These are phyloP conservation scores for Scopus umbretta DNA, from an alignment of 2,113 vertebrate genomes.

Conservation along the genomic window DNA sequence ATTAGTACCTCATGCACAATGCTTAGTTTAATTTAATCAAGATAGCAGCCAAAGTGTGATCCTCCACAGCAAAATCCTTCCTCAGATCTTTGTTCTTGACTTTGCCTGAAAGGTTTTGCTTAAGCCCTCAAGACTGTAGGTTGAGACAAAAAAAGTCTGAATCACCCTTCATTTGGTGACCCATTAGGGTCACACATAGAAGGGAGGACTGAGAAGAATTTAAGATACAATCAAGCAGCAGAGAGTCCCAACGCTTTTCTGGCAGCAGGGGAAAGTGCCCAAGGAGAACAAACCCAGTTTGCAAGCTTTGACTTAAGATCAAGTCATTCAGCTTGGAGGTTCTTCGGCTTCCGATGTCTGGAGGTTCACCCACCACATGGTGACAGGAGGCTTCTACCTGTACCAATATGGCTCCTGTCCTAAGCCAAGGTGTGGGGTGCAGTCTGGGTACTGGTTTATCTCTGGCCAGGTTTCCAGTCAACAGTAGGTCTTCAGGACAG, in stretches of 20 bases:
- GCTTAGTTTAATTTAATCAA: neutral
- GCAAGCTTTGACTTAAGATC: neutral
- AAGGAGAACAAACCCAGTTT: neutral
- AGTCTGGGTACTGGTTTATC: neutral
- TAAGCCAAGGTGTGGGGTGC: neutral
- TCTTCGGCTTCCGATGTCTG: neutral
- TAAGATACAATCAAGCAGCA: neutral
- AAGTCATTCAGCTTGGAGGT: neutral
- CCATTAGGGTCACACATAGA: neutral
- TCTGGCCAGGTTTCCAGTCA: neutral
- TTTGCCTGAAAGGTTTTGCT: neutral
- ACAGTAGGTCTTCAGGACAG: neutral
- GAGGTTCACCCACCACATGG: neutral
- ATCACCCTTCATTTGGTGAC: neutral
- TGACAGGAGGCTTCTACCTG: neutral
- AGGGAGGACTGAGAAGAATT: neutral
- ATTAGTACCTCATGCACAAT: neutral
- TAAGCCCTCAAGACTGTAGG: neutral
- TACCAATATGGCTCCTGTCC: neutral
- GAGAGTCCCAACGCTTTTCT: neutral
- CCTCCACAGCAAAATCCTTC: neutral
- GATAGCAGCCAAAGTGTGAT: neutral
- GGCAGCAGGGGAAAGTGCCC: neutral
- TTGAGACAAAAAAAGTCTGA: neutral
- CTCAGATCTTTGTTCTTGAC: neutral